Base-by-base conservation (phyloP, 92 coral and sea anemone genomes). In the Diadumene lineata region DNA sequence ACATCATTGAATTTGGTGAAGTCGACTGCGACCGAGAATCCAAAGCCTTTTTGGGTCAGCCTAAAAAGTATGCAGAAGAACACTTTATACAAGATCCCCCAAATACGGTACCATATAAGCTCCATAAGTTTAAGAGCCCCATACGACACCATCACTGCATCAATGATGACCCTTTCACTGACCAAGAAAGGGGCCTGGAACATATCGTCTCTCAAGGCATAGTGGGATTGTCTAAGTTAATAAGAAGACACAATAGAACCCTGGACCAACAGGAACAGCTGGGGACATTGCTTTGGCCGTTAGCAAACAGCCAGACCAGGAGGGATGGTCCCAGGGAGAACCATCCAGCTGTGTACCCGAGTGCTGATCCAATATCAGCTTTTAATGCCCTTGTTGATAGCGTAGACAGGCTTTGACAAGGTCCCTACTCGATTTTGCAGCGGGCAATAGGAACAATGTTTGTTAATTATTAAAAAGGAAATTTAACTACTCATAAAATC, bases 191-290 rank as follows among this genome's bases (percentile, higher is more conserved):
- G 48, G 48, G 48, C 48, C 13, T 38, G 48, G 48, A 38, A 38
- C 58, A 21, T 9, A 53, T 53, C 3, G 58, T 21, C 4, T 53
- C 71, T 19, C 53, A 34, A 66, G 71, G 71, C 30, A 66, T 66
- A 7, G 33, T 34, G 71, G 71, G 71, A n/a, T 11, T 66, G 2
- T 28, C 53, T 44, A 32, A n/a, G 71, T 43, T 66, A 22, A 34
- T 66, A 1, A 43, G 71, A 22, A 34, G 31, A 66, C 19, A 53
- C 58, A 22, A 51, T 8, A 64, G 1, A 33, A 7, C 18, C 29
- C n/a, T 22, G 18, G 1, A 1, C 25, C 19, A 10, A 66, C 11
- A 66, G 2, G 31, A 34, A 6, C 28, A 17, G 1, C 53, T 66
- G 28, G 31, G 43, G n/a, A 51, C 71, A 7, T 66, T 66, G 11